Evolutionary conservation across 2,113 vertebrate species (phyloP), one percentile per base, ranked within the genome.

Genomic region (Lota lota): DNA sequence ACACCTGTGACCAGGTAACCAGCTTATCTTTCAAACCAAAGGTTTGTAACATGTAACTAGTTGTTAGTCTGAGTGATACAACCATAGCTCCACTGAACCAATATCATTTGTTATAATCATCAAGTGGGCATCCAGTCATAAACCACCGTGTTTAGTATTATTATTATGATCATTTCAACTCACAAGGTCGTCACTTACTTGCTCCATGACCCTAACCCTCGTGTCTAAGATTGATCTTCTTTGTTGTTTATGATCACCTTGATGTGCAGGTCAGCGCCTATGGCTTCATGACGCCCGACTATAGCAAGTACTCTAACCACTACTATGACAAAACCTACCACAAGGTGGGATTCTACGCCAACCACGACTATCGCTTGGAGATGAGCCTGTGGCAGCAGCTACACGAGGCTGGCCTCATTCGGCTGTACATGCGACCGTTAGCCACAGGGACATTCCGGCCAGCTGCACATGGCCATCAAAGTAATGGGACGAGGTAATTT

Each of bases 221-320:
- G 4, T 33, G 28, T 33, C 28, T 33, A 4, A 4, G 28, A 33
- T 33, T 33, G 28, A 33, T 33, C 28, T 33, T 33, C 28, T 33
- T 33, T 33, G 28, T 33, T 4, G 28, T 6, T 33, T 33, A 33
- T 33, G 28, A 33, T 33, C 28, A 4, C 7, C 28, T 33, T 73
- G 1, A 22, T 62, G n/a, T 72, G 0, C 20, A 94, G 93, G 93
- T 94, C 65, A 92, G 83, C 4, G 93, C 93, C 0, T 95, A 94
- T 0, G 93, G 92, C 61, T 94, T 92, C 79, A 92, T 95, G 85
- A 94, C 92, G 0, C 86, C 91, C 0, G 86, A 93, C 81, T 94
- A 81, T 17, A 28, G 0, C 1, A 87, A 78, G 0, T 94, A 91
- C 77, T 94, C 93, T 0, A 87, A 94, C 71, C 93, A 94, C 76